Percentiles rank a stretch among this genome's conserved stretches.
Conservation (phyloP, 2,888 invertebrate species). For the Hirtodrosophila alboralis region DNA sequence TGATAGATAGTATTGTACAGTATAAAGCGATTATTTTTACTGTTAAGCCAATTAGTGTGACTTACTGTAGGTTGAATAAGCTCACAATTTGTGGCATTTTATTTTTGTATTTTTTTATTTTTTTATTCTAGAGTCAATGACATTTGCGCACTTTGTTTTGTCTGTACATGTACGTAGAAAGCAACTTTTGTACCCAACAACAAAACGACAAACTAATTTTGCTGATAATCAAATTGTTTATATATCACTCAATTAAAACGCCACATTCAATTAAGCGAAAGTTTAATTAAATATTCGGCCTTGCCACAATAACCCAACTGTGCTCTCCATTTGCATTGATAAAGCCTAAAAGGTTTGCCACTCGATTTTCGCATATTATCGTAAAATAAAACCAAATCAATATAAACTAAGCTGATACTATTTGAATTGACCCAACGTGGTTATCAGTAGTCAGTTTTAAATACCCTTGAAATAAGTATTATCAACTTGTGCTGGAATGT, state of each 20-base stretch:
- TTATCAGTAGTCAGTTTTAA: constrained; percentile 9
- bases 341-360: constrained; percentile 3
- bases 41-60: constrained; percentile 63
- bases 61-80: constrained; percentile 25
- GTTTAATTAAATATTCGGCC: constrained; percentile 18
- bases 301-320: not conserved
- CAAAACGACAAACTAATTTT: constrained; percentile 19
- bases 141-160: constrained; percentile 24
- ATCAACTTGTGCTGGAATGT: too few relatives aligned
- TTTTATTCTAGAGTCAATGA: constrained; percentile 49
- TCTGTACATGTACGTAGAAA: not conserved
- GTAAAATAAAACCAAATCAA: constrained; percentile 17
- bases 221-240: constrained; percentile 38
- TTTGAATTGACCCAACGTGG: not conserved
- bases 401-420: constrained; percentile 1
- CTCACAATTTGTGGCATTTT: constrained; percentile 7
- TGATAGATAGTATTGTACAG: constrained; percentile 8
- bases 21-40: constrained; percentile 61
- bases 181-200: constrained; percentile 28
- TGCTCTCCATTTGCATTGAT: not conserved
- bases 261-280: constrained; percentile 19
- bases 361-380: constrained; percentile 14
- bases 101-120: not conserved
- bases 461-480: constrained; percentile 1
- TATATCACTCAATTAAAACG: constrained; percentile 20